Conservation (phyloP, 2,888 invertebrate species). For the Ectropis crepuscularia region DNA sequence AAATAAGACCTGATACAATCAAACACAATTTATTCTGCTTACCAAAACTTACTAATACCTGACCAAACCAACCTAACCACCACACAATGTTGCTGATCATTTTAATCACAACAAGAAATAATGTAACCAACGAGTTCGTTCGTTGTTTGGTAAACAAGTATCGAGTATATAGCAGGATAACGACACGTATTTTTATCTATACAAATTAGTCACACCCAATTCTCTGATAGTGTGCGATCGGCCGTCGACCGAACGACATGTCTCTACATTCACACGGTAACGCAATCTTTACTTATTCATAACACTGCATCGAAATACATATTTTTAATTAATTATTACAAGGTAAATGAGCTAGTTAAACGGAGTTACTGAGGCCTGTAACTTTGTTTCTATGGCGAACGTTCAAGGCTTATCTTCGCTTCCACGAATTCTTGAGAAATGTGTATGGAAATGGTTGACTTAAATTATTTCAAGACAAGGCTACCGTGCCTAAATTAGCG, state of each 20-base stretch:
- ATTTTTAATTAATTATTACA: neutral
- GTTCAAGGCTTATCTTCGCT: conserved; percentile 8
- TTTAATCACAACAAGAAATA: neutral
- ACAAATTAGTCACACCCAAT: conserved; percentile 37
- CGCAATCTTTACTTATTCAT: neutral
- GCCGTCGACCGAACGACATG: conserved; percentile 14
- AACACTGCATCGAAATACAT: neutral
- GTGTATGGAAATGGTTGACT: neutral
- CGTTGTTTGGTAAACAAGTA: conserved; percentile 11
- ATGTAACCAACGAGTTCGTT: neutral
- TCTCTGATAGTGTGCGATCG: conserved; percentile 22
- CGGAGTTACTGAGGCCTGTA: neutral
- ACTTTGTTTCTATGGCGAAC: neutral
- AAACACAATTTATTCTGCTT: too few relatives aligned
- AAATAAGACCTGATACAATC: too few relatives aligned
- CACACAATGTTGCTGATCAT: too few relatives aligned
- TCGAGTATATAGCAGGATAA: conserved; percentile 33
- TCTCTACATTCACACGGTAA: conserved; percentile 5
- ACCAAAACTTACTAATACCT: too few relatives aligned
- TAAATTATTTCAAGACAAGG: neutral
- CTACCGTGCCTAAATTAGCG: too few relatives aligned
- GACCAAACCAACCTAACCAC: too few relatives aligned
- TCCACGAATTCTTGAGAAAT: neutral
- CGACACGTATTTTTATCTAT: conserved; percentile 34
- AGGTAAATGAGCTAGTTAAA: neutral